phyloP scores from a whole-genome alignment of 2,797 vertebrate species.

The Macropodus opercularis region DNA sequence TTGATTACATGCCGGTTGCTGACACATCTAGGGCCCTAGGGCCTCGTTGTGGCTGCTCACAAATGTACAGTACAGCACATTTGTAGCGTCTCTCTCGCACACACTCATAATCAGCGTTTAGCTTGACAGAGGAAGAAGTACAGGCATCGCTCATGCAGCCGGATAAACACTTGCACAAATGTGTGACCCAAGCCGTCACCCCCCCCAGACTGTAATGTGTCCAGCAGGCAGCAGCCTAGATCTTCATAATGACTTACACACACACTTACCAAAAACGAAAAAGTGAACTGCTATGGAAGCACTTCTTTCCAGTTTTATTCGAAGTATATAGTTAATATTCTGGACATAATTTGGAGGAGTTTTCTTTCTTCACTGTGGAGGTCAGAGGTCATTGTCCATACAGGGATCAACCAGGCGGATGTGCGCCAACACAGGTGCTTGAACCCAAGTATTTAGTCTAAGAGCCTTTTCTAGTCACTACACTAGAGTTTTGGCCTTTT shows the following conservation, averaged over 20 bases:
- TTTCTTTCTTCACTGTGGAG: constrained; percentile 11
- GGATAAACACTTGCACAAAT: constrained; percentile 62
- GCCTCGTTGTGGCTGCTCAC: constrained; percentile 33
- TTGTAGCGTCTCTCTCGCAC: constrained; percentile 51
- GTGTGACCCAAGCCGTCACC: constrained; percentile 48
- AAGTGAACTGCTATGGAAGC: not conserved
- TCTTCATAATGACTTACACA: constrained; percentile 1
- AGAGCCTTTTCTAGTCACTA: constrained; percentile 33
- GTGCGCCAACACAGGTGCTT: constrained; percentile 42
- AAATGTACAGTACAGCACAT: constrained; percentile 25
- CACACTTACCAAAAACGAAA: not conserved
- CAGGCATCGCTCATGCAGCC: constrained; percentile 47
- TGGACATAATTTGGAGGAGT: constrained; percentile 5
- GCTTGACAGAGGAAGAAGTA: constrained; percentile 37
- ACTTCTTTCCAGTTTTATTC: constrained; percentile 29
- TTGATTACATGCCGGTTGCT: constrained; percentile 56
- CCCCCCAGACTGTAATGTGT: constrained; percentile 33
- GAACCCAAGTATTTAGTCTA: constrained; percentile 52
- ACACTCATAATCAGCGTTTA: constrained; percentile 61
- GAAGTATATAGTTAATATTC: constrained; percentile 7
- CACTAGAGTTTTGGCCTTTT: constrained; percentile 52
- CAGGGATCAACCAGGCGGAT: constrained; percentile 29
- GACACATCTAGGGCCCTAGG: constrained; percentile 36
- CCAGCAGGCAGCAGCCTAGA: constrained; percentile 31
- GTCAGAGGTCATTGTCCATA: constrained; percentile 29